Evolutionary conservation across 2,888 invertebrate genomes (phyloP).

Genomic region (Subacronicta megacephala): DNA sequence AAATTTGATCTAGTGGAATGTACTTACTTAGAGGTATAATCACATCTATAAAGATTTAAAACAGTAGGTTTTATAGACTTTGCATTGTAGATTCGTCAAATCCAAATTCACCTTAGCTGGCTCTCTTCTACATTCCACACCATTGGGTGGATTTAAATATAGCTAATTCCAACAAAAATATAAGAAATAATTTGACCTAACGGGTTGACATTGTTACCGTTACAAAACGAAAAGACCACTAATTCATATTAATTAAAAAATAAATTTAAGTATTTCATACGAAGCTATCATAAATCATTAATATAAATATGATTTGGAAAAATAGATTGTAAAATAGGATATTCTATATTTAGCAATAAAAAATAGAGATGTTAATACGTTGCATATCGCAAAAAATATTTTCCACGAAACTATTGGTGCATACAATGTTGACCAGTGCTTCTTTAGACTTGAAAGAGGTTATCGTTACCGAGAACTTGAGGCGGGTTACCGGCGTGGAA

Average conservation of each 20-base stretch:
- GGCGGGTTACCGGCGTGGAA: slow-evolving; percentile 67
- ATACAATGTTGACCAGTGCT: slow-evolving; percentile 16
- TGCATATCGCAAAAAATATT: neutral
- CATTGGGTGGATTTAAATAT: slow-evolving; percentile 7
- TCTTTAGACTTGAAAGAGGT: slow-evolving; percentile 71
- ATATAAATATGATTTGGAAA: neutral
- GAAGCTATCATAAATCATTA: slow-evolving; percentile 41
- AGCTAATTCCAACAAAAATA: neutral
- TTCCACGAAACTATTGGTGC: slow-evolving; percentile 7
- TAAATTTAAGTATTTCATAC: slow-evolving; percentile 19
- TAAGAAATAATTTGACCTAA: slow-evolving; percentile 25
- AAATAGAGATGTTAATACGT: neutral
- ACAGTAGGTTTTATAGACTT: neutral
- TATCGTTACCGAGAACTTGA: slow-evolving; percentile 85
- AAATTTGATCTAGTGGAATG: slow-evolving; percentile 3
- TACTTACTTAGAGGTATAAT: slow-evolving; percentile 1
- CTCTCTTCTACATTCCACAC: slow-evolving; percentile 7
- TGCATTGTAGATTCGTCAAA: neutral
- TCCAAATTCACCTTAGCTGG: slow-evolving; percentile 5
- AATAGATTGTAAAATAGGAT: neutral
- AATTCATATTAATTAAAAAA: slow-evolving; percentile 32
- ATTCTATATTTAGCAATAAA: neutral
- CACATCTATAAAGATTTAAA: neutral
- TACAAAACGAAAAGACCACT: slow-evolving; percentile 29
- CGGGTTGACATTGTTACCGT: slow-evolving; percentile 43